A percentile compares a stretch with the other conserved stretches of the same genome.
These are phyloP conservation scores for Cantharis rufa DNA, from an alignment of 2,888 invertebrate species.

Conservation along the genomic window DNA sequence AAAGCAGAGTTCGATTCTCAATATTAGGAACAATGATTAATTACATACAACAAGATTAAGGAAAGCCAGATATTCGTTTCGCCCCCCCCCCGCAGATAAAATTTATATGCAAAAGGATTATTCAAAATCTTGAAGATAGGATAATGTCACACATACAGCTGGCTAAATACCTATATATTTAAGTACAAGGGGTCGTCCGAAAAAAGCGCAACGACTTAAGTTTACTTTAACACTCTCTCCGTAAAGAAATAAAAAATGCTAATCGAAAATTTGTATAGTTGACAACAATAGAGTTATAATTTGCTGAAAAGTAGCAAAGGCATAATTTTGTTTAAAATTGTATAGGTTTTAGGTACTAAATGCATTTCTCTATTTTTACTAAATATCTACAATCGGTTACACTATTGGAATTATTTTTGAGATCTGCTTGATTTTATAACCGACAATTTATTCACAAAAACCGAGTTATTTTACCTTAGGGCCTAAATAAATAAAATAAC, in stretches of 20 bases:
- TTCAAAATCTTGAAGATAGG: background rate
- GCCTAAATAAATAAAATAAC: conserved; percentile 28
- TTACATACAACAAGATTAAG: background rate
- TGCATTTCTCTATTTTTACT: conserved; percentile 1
- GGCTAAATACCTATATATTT: background rate
- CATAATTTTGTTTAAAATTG: background rate
- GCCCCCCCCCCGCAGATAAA: background rate
- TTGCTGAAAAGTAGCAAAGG: conserved; percentile 5
- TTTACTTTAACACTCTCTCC: background rate
- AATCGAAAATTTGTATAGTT: background rate
- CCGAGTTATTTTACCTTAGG: conserved; percentile 28
- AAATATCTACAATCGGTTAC: conserved; percentile 12
- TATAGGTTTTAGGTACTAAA: background rate
- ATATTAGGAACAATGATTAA: background rate
- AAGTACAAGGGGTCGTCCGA: background rate
- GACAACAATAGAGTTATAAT: background rate
- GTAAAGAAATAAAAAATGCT: background rate
- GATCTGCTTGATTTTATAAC: conserved; percentile 25
- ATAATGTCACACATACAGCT: background rate
- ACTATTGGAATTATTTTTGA: conserved; percentile 26
- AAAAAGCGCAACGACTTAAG: background rate
- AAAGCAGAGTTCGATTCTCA: background rate
- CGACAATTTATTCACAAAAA: conserved; percentile 18
- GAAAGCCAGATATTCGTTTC: background rate
- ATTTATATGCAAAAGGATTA: background rate